Evolutionary conservation across 2,797 vertebrate genomes (phyloP).

Genomic region (Tokudaia tokunoshimensis): DNA sequence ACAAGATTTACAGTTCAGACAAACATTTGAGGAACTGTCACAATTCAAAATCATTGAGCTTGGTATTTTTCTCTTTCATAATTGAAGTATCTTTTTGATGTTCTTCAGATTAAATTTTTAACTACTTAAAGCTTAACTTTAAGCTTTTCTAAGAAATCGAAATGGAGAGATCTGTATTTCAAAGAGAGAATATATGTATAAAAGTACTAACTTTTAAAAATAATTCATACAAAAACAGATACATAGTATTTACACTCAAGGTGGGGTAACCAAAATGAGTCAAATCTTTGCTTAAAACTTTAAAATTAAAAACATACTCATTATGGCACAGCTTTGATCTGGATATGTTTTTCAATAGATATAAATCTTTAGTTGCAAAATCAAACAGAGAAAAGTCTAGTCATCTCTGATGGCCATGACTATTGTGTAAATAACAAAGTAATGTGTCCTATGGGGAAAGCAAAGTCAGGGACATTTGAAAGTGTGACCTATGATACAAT

Average conservation of each 20-base stretch:
- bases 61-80: conserved; percentile 17
- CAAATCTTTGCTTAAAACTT: background rate
- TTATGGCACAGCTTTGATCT: conserved; percentile 2
- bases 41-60: conserved; percentile 13
- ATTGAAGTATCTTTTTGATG: conserved; percentile 18
- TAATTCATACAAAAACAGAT: background rate
- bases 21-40: background rate
- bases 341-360: background rate
- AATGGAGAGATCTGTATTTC: background rate
- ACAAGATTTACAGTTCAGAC: conserved; percentile 25
- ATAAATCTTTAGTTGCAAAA: background rate
- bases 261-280: background rate
- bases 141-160: conserved; percentile 7
- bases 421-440: background rate
- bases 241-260: background rate
- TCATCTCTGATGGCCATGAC: background rate
- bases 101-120: background rate
- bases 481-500: background rate
- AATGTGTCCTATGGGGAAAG: background rate
- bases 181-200: background rate
- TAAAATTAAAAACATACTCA: conserved; percentile 10
- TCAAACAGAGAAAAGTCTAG: background rate
- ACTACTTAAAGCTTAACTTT: background rate
- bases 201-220: conserved; percentile 19
- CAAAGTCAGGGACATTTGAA: background rate